Conservation (phyloP, 2,797 vertebrate genomes). For the Clarias pachynema region DNA sequence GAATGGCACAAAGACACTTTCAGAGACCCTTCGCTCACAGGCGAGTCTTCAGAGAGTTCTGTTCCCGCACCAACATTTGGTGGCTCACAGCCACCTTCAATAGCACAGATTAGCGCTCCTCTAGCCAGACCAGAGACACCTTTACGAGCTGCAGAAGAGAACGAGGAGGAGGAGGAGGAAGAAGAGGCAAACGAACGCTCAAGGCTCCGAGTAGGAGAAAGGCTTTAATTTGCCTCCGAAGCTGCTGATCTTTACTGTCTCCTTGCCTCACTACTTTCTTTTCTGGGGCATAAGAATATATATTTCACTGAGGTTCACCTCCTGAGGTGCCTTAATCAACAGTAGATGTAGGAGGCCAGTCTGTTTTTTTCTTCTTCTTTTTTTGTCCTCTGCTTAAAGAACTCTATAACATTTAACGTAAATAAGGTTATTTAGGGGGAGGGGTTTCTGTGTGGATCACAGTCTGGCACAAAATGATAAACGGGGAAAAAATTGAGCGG, state of each 20-base stretch:
- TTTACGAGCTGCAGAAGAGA: slow-evolving; percentile 50
- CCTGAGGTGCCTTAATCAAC: slow-evolving; percentile 43
- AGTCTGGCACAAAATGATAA: slow-evolving; percentile 59
- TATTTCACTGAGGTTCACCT: slow-evolving; percentile 43
- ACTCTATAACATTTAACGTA: slow-evolving; percentile 6
- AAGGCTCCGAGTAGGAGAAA: slow-evolving; percentile 83
- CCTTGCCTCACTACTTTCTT: neutral
- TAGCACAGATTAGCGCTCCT: slow-evolving; percentile 62
- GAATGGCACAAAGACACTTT: slow-evolving; percentile 46
- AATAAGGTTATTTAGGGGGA: slow-evolving; percentile 23
- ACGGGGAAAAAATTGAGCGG: slow-evolving; percentile 44
- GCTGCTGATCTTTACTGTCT: slow-evolving; percentile 28
- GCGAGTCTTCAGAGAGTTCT: slow-evolving; percentile 34
- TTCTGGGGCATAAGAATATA: slow-evolving; percentile 18
- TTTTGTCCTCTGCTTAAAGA: neutral
- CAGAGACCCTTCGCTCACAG: slow-evolving; percentile 39
- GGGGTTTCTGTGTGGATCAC: slow-evolving; percentile 78
- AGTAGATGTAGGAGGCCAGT: slow-evolving; percentile 10
- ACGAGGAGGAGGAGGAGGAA: slow-evolving; percentile 58
- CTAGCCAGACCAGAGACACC: slow-evolving; percentile 64
- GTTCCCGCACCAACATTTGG: slow-evolving; percentile 22
- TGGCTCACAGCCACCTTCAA: slow-evolving; percentile 45
- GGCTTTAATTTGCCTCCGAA: slow-evolving; percentile 69
- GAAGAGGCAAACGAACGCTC: slow-evolving; percentile 81
- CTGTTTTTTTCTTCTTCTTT: neutral